These are phyloP conservation scores for Rhagoletis pomonella DNA, from an alignment of 1,140 invertebrate species.

Conservation along the genomic window DNA sequence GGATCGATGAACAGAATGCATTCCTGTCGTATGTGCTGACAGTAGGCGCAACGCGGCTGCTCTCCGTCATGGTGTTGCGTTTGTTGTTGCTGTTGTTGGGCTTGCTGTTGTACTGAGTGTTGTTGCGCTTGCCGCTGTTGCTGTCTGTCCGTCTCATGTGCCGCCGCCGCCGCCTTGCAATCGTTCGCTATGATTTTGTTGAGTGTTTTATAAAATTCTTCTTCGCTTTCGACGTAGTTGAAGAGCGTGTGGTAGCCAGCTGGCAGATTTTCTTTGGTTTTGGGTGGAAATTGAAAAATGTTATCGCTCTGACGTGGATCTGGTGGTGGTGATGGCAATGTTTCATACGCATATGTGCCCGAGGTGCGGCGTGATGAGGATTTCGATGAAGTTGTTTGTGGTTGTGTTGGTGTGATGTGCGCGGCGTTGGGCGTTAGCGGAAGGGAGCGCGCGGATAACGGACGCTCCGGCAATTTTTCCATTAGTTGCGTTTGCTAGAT, in stretches of 20 bases:
- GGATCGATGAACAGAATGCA: slow-evolving; percentile 60
- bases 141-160: not conserved
- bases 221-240: slow-evolving; percentile 54
- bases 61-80: not conserved
- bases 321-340: slow-evolving; percentile 69
- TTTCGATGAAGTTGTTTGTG: not conserved
- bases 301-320: slow-evolving; percentile 63
- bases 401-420: slow-evolving; percentile 17
- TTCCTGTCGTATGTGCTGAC: slow-evolving; percentile 55
- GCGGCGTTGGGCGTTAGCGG: not conserved
- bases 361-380: slow-evolving; percentile 54
- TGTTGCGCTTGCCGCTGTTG: not conserved
- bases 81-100: slow-evolving; percentile 4
- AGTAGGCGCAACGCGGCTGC: slow-evolving; percentile 34
- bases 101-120: not conserved
- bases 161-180: not conserved
- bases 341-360: slow-evolving; percentile 62
- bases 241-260: slow-evolving; percentile 53
- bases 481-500: not conserved
- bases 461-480: slow-evolving; percentile 32
- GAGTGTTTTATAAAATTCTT: slow-evolving; percentile 56
- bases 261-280: slow-evolving; percentile 54
- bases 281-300: slow-evolving; percentile 67
- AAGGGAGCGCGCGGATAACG: slow-evolving; percentile 3
- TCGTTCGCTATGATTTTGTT: slow-evolving; percentile 56